phyloP scores from a whole-genome alignment of 2,888 invertebrate genomes.

The Shargacucullia verbasci region DNA sequence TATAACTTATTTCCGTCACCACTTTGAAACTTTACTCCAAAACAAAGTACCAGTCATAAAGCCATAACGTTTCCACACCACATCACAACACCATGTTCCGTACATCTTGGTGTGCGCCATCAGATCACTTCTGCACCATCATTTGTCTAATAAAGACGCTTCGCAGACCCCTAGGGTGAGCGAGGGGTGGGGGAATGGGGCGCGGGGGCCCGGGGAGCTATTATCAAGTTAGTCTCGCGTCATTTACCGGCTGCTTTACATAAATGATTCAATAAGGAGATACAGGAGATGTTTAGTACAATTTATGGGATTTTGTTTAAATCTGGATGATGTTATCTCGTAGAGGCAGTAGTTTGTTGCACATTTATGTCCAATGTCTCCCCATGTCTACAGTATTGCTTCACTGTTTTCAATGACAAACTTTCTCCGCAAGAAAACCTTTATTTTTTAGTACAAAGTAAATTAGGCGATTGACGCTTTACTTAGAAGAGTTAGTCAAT shows the following conservation, averaged over 20 bases:
- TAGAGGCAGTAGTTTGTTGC: background rate
- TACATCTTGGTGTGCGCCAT: constrained; percentile 47
- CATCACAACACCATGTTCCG: constrained; percentile 28
- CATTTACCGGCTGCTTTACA: constrained; percentile 78
- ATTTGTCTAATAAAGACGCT: constrained; percentile 64
- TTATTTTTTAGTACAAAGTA: no score
- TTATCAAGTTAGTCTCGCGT: constrained; percentile 77
- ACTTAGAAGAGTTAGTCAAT: no score
- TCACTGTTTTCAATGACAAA: no score
- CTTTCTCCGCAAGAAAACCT: no score
- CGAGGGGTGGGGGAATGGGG: background rate
- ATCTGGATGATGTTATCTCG: constrained; percentile 1
- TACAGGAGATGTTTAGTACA: constrained; percentile 34
- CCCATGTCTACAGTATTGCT: no score
- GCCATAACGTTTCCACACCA: constrained; percentile 41
- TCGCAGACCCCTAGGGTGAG: constrained; percentile 13
- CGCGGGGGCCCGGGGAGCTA: constrained; percentile 47
- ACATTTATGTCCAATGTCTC: background rate
- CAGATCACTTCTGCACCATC: constrained; percentile 56
- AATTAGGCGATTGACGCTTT: no score
- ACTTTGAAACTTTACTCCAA: background rate
- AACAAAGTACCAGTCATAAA: constrained; percentile 19
- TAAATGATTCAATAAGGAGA: constrained; percentile 73
- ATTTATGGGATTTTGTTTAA: constrained; percentile 38
- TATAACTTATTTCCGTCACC: no score